These are phyloP conservation scores for Agraylea sexmaculata DNA, from an alignment of 1,140 invertebrate genomes.

Conservation along the genomic window DNA sequence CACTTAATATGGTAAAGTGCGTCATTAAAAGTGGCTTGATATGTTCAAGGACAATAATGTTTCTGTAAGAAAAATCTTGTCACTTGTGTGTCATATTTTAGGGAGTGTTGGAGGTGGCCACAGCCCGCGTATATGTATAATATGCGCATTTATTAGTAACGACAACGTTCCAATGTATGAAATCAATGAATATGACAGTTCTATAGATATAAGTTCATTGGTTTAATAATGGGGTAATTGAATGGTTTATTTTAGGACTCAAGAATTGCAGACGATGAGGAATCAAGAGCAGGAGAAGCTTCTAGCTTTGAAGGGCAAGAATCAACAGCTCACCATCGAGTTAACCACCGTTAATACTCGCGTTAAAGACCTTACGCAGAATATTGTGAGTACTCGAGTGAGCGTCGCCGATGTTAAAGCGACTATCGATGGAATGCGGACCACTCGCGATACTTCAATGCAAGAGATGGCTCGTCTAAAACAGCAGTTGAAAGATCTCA, in stretches of 20 bases:
- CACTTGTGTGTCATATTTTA: no score
- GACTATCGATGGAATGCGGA: conserved; percentile 93
- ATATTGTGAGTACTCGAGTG: conserved; percentile 77
- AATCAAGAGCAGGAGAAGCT: conserved; percentile 83
- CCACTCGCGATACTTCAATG: conserved; percentile 79
- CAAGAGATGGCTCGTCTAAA: conserved; percentile 83
- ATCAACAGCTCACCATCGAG: conserved; percentile 20
- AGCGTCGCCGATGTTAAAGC: conserved; percentile 87
- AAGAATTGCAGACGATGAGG: conserved; percentile 73
- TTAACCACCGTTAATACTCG: conserved; percentile 13
- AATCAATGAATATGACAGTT: no score
- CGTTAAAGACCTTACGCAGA: conserved; percentile 71
- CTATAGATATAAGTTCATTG: no score
- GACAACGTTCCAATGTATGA: no score
- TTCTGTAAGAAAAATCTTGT: no score
- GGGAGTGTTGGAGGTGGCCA: no score
- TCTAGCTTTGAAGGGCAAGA: conserved; percentile 74
- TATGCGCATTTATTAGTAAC: no score
- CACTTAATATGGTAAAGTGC: no score
- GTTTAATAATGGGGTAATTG: no score
- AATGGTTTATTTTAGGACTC: conserved; percentile 36
- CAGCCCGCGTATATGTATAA: no score
- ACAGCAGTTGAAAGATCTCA: conserved; percentile 71
- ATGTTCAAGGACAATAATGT: no score
- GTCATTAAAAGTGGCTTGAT: no score